Evolutionary conservation across 1,140 invertebrate species (phyloP), one percentile per base, ranked within the genome.

Genomic region (Cydia pomonella): DNA sequence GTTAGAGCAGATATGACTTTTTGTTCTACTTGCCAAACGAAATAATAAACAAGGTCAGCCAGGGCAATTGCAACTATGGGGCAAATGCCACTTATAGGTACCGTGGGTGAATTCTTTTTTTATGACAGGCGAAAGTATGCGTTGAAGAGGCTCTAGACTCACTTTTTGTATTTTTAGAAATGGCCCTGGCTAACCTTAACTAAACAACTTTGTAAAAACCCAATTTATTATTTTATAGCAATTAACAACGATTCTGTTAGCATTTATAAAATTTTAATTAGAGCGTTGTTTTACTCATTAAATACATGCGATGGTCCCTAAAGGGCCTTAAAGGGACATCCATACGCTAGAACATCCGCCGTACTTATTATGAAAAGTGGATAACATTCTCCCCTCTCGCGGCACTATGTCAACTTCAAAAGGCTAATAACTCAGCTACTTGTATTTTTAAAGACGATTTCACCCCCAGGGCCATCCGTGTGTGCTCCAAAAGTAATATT

Each of bases 361-460:
- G n/a, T 53, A 66, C 27, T 38, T 66, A 66, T 27, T 29, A 66
- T 66, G 63, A 66, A 66, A 66, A 66, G 62, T 63, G 25, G 10
- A 66, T 66, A 66, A n/a, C 27, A 29, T 66, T 66, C 4, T 16
- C 9, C 23, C 23, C 27, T 33, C 63, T 66, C 13, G 27, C 27
- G 29, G n/a, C 63, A 66, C 25, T 66, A 9, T 33, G 63, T 66
- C 63, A 66, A 66, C 29, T 66, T 33, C 27, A 29, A 33, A 64
- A 64, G 62, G 63, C 16, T 66, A 38, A 33, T 66, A 66, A 33
- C 63, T 66, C 63, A 66, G 27, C 9, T 66, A 66, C 27, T 66
- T 66, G 63, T 66, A 33, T 64, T 64, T 64, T 66, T 33, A 66
- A 66, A 63, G 62, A 63, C 62, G 63, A 66, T 64, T 16, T 27